phyloP scores from a whole-genome alignment of 2,797 vertebrate species.

The Chelidonichthys spinosus region DNA sequence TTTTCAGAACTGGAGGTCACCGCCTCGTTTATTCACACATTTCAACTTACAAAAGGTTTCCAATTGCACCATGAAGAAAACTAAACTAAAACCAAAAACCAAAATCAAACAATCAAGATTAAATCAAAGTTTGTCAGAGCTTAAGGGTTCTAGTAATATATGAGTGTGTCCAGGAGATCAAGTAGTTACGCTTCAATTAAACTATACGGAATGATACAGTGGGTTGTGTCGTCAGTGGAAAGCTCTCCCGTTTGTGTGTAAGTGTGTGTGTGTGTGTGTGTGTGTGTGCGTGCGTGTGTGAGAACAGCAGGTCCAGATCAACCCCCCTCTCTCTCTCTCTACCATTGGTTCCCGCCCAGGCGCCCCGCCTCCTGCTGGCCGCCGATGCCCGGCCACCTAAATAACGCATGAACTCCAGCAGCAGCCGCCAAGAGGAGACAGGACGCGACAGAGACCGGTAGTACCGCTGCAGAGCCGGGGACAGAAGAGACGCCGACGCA shows the following conservation, averaged over 20 bases:
- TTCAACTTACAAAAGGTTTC: no score
- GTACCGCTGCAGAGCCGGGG: constrained; percentile 7
- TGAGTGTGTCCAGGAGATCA: no score
- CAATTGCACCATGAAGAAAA: no score
- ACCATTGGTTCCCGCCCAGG: constrained; percentile 26
- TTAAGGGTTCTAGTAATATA: no score
- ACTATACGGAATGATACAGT: neutral
- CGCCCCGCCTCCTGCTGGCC: constrained; percentile 10
- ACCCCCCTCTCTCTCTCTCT: neutral
- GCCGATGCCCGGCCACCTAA: constrained; percentile 8
- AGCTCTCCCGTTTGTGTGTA: neutral
- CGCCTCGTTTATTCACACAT: no score
- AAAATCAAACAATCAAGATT: no score
- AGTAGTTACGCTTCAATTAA: no score
- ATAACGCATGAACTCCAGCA: constrained; percentile 36
- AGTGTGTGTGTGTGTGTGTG: neutral
- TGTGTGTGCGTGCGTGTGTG: neutral
- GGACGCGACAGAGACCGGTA: constrained; percentile 27
- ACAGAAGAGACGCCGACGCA: constrained; percentile 21
- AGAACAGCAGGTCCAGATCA: constrained; percentile 7
- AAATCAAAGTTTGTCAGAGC: no score
- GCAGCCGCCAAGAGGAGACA: constrained; percentile 20
- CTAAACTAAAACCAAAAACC: no score
- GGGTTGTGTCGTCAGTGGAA: neutral
- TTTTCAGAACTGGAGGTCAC: no score